A percentile compares a stretch with the other conserved stretches of the same genome.
phyloP scores from a whole-genome alignment of 2,113 vertebrate species.

The Empidonax traillii region DNA sequence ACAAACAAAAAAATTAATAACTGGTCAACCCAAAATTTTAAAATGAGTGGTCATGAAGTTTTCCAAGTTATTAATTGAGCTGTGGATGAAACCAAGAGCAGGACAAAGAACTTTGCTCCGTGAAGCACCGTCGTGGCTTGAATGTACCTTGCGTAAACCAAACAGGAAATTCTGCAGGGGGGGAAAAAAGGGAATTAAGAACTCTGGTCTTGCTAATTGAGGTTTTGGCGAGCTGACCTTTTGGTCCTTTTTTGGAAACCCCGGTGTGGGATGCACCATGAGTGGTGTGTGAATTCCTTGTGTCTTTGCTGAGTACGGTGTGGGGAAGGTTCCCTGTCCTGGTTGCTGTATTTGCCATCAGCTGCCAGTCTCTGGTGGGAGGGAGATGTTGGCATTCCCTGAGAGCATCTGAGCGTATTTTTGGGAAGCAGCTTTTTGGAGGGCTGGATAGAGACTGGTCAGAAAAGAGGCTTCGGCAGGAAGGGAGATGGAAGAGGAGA shows the following conservation, averaged over 20 bases:
- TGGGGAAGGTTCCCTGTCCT: neutral
- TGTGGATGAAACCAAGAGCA: neutral
- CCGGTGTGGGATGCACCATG: fast-evolving
- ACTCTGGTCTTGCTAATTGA: neutral
- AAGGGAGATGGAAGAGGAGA: neutral
- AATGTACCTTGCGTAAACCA: fast-evolving
- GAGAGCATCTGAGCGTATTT: fast-evolving
- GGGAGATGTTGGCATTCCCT: neutral
- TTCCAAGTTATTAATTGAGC: neutral
- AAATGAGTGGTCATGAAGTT: neutral
- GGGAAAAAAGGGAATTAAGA: neutral
- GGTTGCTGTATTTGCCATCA: neutral
- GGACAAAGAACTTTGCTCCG: neutral
- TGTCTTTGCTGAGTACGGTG: fast-evolving
- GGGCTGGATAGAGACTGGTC: neutral
- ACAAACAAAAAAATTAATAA: fast-evolving
- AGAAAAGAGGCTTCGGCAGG: neutral
- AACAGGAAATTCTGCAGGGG: neutral
- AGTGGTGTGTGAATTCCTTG: neutral
- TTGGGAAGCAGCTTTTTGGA: neutral
- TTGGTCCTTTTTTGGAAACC: neutral
- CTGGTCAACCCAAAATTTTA: neutral
- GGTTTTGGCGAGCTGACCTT: neutral
- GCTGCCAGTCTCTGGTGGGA: neutral
- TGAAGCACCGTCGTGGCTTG: fast-evolving